Percentiles rank a stretch among this genome's conserved stretches.
Conservation (phyloP, 2,113 vertebrate species). For the Vicugna pacos region DNA sequence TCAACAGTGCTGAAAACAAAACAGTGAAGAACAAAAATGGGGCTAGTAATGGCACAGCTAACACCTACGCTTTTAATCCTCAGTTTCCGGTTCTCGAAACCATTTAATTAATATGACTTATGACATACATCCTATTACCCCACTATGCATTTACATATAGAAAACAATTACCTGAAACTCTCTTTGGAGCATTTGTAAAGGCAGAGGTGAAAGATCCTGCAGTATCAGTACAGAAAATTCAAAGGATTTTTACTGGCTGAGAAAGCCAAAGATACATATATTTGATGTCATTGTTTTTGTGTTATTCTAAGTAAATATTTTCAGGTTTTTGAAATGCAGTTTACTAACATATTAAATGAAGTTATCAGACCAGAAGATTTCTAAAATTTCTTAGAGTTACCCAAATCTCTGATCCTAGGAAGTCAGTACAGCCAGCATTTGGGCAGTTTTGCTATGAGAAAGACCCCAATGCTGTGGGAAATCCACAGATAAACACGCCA, state of each 20-base stretch:
- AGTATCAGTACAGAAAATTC: background rate
- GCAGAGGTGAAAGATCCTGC: background rate
- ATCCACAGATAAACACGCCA: background rate
- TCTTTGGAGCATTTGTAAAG: background rate
- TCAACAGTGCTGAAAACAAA: background rate
- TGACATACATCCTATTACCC: background rate
- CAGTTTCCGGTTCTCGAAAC: background rate
- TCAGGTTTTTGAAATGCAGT: background rate
- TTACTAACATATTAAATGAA: background rate
- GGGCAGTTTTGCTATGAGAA: background rate
- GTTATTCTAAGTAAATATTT: background rate
- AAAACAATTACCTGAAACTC: background rate
- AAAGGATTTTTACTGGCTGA: background rate
- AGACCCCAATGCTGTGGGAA: background rate
- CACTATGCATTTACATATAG: background rate
- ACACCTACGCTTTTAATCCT: background rate
- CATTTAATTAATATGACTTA: background rate
- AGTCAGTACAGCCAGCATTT: background rate
- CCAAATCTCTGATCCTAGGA: background rate
- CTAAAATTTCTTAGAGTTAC: background rate
- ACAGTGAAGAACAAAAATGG: background rate
- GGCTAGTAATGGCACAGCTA: background rate
- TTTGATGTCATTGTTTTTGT: background rate
- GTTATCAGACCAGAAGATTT: background rate
- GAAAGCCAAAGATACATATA: background rate